These are phyloP conservation scores for Philotrypesis tridentata DNA, from an alignment of 1,140 invertebrate species.

Conservation along the genomic window DNA sequence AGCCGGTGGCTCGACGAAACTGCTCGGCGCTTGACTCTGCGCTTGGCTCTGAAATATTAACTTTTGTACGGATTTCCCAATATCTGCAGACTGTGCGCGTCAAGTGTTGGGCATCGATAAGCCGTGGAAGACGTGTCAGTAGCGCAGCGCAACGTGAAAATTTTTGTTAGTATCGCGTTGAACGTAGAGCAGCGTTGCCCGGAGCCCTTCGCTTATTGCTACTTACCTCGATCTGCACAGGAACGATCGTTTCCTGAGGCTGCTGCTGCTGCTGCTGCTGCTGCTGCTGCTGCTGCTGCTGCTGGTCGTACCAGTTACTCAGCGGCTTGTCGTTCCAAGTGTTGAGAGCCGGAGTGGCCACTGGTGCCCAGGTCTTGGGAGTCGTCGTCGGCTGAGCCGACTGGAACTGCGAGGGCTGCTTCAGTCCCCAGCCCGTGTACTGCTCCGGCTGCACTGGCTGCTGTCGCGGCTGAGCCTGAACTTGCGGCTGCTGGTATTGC, in stretches of 20 bases:
- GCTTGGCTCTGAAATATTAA: conserved; percentile 17
- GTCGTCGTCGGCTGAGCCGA: conserved; percentile 43
- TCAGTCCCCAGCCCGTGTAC: background rate
- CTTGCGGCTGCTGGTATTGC: no score
- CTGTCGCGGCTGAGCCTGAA: conserved; percentile 56
- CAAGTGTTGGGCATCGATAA: background rate
- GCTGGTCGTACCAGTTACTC: background rate
- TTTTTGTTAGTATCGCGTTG: background rate
- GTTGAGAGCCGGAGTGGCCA: conserved; percentile 50
- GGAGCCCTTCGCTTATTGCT: background rate
- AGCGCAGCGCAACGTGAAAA: no score
- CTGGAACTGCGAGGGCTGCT: conserved; percentile 62
- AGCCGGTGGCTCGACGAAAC: conserved; percentile 77
- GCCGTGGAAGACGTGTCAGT: no score
- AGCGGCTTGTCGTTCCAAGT: background rate
- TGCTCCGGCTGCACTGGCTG: conserved; percentile 36
- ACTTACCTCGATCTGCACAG: background rate
- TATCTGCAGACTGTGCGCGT: no score
- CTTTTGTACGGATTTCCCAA: conserved; percentile 19
- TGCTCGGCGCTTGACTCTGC: conserved; percentile 10
- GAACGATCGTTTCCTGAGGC: background rate
- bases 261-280: conserved; percentile 59
- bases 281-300: conserved; percentile 60
- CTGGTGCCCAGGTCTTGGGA: conserved; percentile 65
- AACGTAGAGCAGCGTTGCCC: background rate